phyloP scores from a whole-genome alignment of 2,113 vertebrate genomes.

The Tragelaphus strepsiceros region DNA sequence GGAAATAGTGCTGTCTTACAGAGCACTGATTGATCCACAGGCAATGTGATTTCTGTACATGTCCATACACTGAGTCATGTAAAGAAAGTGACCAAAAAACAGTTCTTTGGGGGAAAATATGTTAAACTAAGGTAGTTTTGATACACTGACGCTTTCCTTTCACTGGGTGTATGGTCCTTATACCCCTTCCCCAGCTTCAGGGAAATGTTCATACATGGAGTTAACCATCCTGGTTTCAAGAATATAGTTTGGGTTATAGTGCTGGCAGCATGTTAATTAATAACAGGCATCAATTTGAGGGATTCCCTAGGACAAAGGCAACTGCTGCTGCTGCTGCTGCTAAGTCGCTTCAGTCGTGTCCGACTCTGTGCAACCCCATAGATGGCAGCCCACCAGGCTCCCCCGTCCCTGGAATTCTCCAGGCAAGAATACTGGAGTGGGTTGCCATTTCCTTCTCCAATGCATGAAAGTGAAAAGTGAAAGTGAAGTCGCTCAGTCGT shows the following conservation, averaged over 20 bases:
- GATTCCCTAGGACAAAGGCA: background rate
- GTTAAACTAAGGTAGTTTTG: background rate
- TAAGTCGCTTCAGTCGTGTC: no score
- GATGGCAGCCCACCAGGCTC: no score
- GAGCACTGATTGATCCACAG: background rate
- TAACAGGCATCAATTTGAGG: background rate
- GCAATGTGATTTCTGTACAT: background rate
- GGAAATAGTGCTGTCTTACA: background rate
- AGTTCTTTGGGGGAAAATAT: background rate
- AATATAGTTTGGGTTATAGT: background rate
- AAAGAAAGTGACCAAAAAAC: background rate
- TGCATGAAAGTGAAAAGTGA: no score
- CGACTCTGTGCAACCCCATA: no score
- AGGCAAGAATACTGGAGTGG: no score
- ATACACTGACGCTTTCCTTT: background rate
- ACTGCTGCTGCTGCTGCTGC: no score
- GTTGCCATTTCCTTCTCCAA: no score
- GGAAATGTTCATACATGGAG: background rate
- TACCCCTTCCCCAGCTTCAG: background rate
- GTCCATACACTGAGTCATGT: background rate
- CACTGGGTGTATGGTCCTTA: background rate
- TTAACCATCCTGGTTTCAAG: background rate
- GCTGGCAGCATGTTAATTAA: background rate
- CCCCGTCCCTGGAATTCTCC: no score
- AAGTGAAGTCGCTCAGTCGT: no score